Base-by-base conservation (phyloP, 2,113 vertebrate species). In the Dipodomys spectabilis region DNA sequence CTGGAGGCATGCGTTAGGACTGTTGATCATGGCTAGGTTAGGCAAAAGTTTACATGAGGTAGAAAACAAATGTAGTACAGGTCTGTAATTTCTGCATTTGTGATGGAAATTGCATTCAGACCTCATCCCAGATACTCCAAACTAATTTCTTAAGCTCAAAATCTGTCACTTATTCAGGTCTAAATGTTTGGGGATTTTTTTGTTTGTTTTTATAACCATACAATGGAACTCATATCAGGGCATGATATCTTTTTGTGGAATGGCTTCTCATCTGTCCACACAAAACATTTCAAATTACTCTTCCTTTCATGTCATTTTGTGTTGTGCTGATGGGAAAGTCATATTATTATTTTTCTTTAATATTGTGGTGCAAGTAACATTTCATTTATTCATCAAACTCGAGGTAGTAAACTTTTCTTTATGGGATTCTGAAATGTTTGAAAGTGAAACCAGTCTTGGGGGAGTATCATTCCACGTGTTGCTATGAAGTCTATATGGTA, bases 351-450 rank as follows among this genome's bases (percentile, higher is more conserved):
- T 71, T 86, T 18, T 80, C 39, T 53, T 22, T 75, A 30, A 82
- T n/a, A 57, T 81, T 57, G 4, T 85, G 3, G 6, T n/a, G 7
- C 6, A 74, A 0, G 53, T 20, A 67, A 60, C n/a, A 72, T n/a
- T 82, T 60, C n/a, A 86, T 35, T 95, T 92, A 35, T 86, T 72
- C 86, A 45, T 20, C 28, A 39, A 77, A 25, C 25, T 82, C 9
- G 71, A 60, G 32, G 22, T 32, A 19, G 27, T 64, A 65, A 45
- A 8, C 6, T 93, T 67, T 53, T 57, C 28, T 64, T 71, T 7
- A 65, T 57, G 13, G 30, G 2, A 27, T 89, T 71, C 67, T 89
- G 77, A 74, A 60, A 72, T 44, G 11, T 53, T 71, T 81, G 53
- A 49, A 92, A 53, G 15, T 89, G 92, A 25, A 72, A 25, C 16